Base-by-base conservation (phyloP, 2,113 vertebrate genomes). In the Haliaeetus leucogaster region DNA sequence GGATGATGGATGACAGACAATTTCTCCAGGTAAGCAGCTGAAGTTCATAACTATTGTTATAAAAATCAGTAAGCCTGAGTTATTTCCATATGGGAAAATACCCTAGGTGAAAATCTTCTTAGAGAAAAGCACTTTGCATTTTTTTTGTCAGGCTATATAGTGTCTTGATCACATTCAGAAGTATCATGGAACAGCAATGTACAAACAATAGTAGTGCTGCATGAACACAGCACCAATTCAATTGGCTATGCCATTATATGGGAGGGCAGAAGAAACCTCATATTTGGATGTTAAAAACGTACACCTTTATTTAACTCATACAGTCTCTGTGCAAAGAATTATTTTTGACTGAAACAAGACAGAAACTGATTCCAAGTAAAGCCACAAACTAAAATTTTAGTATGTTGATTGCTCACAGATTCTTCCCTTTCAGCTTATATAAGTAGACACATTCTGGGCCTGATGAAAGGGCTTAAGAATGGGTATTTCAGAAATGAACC, bases 11-110 rank as follows among this genome's bases (percentile, higher is more conserved):
- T 17, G 50, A 16, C 62, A 82, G 55, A 43, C 47, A 30, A 36
- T 26, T 71, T 79, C 32, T 40, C n/a, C 97, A 97, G 98, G 98
- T 97, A 97, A 98, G 97, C 55, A 38, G 78, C 48, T 66, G 91
- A 81, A 90, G 73, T 72, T 73, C 5, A 1, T 23, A 71, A 89
- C 20, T 95, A 27, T 30, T 30, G 38, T 26, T 63, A 45, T 11
- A 66, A 82, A 96, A 29, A 27, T 65, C 47, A 80, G 30, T 21
- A 74, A 84, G 7, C 7, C 58, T 22, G 77, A 81, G 53, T 12
- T 62, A 48, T 59, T 85, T 43, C 38, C 5, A 3, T 6, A 2
- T 3, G 63, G 42, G 17, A 73, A 86, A 88, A 16, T 17, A 79
- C 38, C 62, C 38, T 65, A 1, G 7, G 26, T 47, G 43, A 25